These are phyloP conservation scores for Zoroaster sp. DNA, from an alignment of 53 echinoderm and acorn worm genomes.

Conservation along the genomic window DNA sequence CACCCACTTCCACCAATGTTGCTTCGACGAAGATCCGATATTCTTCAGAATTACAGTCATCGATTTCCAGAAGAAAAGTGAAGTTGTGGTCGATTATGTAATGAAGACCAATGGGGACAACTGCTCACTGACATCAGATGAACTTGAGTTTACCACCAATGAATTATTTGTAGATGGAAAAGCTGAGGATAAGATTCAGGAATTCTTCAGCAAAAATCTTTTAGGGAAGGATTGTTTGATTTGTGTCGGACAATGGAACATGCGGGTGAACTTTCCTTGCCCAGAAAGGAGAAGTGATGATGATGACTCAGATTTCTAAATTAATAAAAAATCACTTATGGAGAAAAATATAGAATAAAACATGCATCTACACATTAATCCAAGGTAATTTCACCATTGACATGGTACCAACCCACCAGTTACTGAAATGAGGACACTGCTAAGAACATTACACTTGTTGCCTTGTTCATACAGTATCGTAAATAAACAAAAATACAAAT, in stretches of 20 bases:
- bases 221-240: constrained; percentile 56
- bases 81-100: constrained; percentile 50
- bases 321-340: neutral
- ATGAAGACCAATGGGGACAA: constrained; percentile 79
- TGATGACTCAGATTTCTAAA: constrained; percentile 51
- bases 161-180: constrained; percentile 51
- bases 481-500: no score
- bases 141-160: constrained; percentile 71
- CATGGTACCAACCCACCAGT: no score
- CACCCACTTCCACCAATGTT: constrained; percentile 70
- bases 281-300: neutral
- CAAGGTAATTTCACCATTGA: no score
- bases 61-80: constrained; percentile 41
- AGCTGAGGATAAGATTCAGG: constrained; percentile 55
- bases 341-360: neutral
- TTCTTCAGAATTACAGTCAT: constrained; percentile 70
- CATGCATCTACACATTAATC: neutral
- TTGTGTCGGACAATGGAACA: constrained; percentile 63
- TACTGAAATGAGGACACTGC: no score
- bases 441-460: no score
- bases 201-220: constrained; percentile 62
- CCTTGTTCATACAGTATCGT: no score
- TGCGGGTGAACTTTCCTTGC: constrained; percentile 35
- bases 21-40: constrained; percentile 73
- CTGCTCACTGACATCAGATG: constrained; percentile 61